Percentiles rank a stretch among this genome's conserved stretches.
phyloP scores from a whole-genome alignment of 2,113 vertebrate genomes.

The Eretmochelys imbricata region DNA sequence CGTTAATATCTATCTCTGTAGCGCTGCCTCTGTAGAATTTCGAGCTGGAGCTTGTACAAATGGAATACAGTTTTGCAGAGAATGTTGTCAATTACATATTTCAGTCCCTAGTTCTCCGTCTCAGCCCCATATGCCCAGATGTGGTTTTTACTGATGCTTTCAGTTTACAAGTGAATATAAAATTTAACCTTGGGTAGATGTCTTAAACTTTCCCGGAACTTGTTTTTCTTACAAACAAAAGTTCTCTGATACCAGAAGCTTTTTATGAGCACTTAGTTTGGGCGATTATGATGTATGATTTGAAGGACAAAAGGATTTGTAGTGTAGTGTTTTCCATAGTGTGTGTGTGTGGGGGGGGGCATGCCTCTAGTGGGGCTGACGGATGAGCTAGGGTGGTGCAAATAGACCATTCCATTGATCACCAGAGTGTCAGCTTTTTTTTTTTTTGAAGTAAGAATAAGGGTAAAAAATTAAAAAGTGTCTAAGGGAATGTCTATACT shows the following conservation, averaged over 20 bases:
- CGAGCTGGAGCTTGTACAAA: background rate
- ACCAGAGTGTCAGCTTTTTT: background rate
- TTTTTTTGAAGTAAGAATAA: background rate
- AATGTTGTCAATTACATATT: background rate
- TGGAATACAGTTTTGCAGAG: background rate
- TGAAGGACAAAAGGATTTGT: background rate
- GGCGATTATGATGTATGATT: rapidly evolving
- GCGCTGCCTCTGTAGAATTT: background rate
- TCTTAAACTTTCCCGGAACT: background rate
- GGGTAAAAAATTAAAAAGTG: background rate
- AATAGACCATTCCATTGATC: background rate
- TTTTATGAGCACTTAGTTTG: rapidly evolving
- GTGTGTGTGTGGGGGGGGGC: background rate
- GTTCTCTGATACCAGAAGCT: background rate
- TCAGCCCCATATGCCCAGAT: background rate
- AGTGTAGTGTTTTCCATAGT: rapidly evolving
- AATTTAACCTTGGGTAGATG: rapidly evolving
- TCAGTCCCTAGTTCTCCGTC: background rate
- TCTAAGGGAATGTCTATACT: no score
- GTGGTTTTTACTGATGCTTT: background rate
- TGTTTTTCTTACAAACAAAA: background rate
- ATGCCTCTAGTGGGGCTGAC: background rate
- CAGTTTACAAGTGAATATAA: background rate
- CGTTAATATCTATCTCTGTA: background rate
- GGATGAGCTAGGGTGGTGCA: background rate